Evolutionary conservation across 2,888 invertebrate species (phyloP).

Genomic region (Hipparchia semele): DNA sequence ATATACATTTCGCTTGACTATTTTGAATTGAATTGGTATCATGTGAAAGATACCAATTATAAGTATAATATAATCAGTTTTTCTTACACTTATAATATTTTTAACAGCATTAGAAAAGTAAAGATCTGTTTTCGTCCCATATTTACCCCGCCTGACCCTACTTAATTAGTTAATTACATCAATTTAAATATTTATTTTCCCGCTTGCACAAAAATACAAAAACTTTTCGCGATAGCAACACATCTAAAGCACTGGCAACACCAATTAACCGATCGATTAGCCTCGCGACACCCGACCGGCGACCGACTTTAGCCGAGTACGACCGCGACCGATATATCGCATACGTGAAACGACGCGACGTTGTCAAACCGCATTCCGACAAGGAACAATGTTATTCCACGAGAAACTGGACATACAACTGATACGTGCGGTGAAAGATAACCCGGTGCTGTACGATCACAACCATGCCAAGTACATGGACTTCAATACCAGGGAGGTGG

Average conservation of each 20-base stretch:
- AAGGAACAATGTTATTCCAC: slow-evolving; percentile 43
- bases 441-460: slow-evolving; percentile 66
- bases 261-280: slow-evolving; percentile 6
- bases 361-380: slow-evolving; percentile 21
- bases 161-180: too few species aligned
- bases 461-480: slow-evolving; percentile 71
- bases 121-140: too few species aligned
- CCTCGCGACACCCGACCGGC: neutral
- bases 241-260: slow-evolving; percentile 1
- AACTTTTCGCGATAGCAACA: slow-evolving; percentile 18
- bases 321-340: slow-evolving; percentile 20
- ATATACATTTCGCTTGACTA: too few species aligned
- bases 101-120: too few species aligned
- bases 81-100: too few species aligned
- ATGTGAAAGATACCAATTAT: too few species aligned
- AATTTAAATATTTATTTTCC: neutral
- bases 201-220: slow-evolving; percentile 22
- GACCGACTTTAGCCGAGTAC: slow-evolving; percentile 1
- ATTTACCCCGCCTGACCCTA: too few species aligned
- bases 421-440: slow-evolving; percentile 61
- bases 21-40: too few species aligned
- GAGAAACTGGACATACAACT: slow-evolving; percentile 63
- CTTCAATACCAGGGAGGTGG: slow-evolving; percentile 70
- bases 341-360: slow-evolving; percentile 34
- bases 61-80: too few species aligned